Conservation (phyloP, 2,888 invertebrate genomes). For the Pammene aurita region DNA sequence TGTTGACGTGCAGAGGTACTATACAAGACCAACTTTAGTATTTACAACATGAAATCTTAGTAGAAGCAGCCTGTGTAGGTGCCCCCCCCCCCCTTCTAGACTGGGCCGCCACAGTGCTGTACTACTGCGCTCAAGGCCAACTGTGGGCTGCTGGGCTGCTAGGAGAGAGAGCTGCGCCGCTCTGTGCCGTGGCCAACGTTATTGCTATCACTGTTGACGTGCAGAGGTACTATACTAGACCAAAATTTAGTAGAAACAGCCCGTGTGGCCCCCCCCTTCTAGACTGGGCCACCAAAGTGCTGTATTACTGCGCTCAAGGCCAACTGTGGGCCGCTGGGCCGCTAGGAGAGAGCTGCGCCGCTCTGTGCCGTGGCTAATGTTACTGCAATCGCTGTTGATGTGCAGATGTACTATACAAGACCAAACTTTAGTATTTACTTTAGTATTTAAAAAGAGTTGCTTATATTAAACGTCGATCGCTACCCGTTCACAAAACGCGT, state of each 20-base stretch:
- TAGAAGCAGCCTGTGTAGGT: constrained; percentile 87
- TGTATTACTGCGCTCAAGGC: constrained; percentile 87
- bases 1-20: constrained; percentile 85
- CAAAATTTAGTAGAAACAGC: constrained; percentile 84
- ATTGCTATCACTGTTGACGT: constrained; percentile 89
- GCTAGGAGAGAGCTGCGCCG: constrained; percentile 86
- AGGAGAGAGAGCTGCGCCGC: constrained; percentile 86
- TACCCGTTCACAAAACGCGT: too few relatives aligned
- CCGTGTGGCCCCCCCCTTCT: constrained; percentile 87
- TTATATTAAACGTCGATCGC: too few relatives aligned
- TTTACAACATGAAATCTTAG: too few relatives aligned
- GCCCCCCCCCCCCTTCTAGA: constrained; percentile 91
- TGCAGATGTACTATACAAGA: constrained; percentile 87
- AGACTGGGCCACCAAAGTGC: constrained; percentile 91
- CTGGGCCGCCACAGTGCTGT: constrained; percentile 91
- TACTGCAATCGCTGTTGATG: constrained; percentile 88
- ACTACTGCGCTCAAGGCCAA: constrained; percentile 85
- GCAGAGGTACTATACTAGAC: constrained; percentile 59
- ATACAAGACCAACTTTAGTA: not conserved
- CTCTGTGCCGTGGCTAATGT: constrained; percentile 72
- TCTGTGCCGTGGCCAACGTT: constrained; percentile 81
- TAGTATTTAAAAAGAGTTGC: too few relatives aligned
- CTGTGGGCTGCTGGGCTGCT: constrained; percentile 88
- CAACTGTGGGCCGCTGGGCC: constrained; percentile 88
- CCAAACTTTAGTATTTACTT: constrained; percentile 67